These are phyloP conservation scores for Podarcis muralis DNA, from an alignment of 2,113 vertebrate genomes.

Conservation along the genomic window DNA sequence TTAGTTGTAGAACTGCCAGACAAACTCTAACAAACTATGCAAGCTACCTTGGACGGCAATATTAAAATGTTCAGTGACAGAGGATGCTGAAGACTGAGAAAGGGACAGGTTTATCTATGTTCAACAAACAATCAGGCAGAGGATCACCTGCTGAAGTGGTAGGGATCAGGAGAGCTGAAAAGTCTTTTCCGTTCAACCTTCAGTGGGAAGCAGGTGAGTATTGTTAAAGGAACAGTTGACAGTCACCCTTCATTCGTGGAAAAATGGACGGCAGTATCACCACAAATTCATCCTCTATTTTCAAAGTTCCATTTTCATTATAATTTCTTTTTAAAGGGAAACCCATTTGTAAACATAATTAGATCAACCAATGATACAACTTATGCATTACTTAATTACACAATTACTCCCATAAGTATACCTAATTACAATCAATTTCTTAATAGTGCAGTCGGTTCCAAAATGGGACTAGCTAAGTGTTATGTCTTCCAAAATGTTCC, in stretches of 20 bases:
- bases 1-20: not conserved
- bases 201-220: too few species aligned
- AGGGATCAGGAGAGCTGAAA: not conserved
- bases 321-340: not conserved
- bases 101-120: not conserved
- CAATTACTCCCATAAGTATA: not conserved
- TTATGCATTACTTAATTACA: not conserved
- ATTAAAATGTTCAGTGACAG: not conserved
- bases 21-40: not conserved
- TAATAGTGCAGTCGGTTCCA: not conserved
- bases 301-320: not conserved
- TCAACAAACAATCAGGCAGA: not conserved
- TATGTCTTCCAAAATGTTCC: not conserved
- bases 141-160: not conserved
- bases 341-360: not conserved
- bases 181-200: not conserved
- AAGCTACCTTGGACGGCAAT: not conserved
- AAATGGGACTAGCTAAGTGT: not conserved
- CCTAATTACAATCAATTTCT: not conserved
- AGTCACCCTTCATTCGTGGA: not conserved
- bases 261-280: not conserved
- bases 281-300: not conserved
- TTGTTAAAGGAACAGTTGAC: not conserved
- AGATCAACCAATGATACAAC: not conserved
- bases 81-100: not conserved